Percentiles rank a stretch among this genome's conserved stretches.
Evolutionary conservation across 2,113 vertebrate species (phyloP).

Genomic region (Myrmecobius fasciatus): DNA sequence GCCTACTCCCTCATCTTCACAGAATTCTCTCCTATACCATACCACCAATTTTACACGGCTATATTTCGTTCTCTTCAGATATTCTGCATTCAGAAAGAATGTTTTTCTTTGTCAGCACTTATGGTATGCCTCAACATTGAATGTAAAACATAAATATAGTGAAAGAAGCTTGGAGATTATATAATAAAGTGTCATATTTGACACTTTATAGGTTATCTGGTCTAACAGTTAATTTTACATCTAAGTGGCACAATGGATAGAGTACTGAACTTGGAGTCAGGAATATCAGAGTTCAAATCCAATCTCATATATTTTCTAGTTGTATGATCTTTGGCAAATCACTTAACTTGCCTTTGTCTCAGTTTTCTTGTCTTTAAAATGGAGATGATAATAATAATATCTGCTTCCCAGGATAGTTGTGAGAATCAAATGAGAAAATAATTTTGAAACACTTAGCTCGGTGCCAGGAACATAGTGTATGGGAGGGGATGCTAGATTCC

Average conservation of each 20-base stretch:
- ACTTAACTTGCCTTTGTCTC: not conserved
- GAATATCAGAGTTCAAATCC: not conserved
- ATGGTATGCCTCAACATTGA: not conserved
- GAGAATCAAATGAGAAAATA: not conserved
- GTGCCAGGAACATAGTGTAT: no score
- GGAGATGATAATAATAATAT: not conserved
- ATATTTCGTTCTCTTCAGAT: not conserved
- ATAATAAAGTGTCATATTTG: no score
- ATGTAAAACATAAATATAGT: not conserved
- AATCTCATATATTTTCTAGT: not conserved
- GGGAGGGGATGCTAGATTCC: no score
- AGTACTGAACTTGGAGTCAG: not conserved
- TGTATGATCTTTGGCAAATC: not conserved
- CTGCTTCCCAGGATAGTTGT: not conserved
- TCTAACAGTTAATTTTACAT: not conserved
- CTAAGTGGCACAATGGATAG: not conserved
- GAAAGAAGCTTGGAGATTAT: not conserved
- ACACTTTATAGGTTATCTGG: not conserved
- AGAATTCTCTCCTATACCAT: no score
- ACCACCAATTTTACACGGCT: no score
- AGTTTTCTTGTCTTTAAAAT: not conserved
- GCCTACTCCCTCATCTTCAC: no score
- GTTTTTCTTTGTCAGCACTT: not conserved
- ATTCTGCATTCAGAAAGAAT: not conserved
- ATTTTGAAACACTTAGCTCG: not conserved